phyloP scores from a whole-genome alignment of 37 sponge, comb jelly and placozoan genomes.

The Halichondria panicea region DNA sequence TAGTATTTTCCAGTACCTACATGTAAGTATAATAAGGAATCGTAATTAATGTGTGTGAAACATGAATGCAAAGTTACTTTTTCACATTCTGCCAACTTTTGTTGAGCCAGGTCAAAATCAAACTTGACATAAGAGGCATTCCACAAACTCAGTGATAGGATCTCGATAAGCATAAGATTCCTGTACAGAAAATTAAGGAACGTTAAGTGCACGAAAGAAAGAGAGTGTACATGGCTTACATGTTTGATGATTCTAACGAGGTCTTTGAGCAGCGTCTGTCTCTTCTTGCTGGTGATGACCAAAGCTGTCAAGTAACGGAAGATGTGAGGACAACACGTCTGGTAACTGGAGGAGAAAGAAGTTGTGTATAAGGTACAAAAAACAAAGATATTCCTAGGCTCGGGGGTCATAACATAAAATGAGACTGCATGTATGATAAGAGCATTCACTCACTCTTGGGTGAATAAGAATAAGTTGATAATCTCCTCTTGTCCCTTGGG shows the following conservation, averaged over 20 bases:
- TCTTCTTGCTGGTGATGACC: slow-evolving; percentile 83
- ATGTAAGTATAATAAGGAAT: too few relatives aligned
- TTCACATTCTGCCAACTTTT: slow-evolving; percentile 88
- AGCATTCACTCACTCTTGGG: slow-evolving; percentile 72
- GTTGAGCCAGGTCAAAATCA: slow-evolving; percentile 89
- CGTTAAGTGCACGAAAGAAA: too few relatives aligned
- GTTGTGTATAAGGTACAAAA: too few relatives aligned
- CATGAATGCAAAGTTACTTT: too few relatives aligned
- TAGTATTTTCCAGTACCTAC: too few relatives aligned
- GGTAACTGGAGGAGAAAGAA: slow-evolving; percentile 63
- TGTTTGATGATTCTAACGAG: slow-evolving; percentile 79
- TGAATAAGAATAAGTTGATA: slow-evolving; percentile 81
- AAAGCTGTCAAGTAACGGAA: slow-evolving; percentile 94
- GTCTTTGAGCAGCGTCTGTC: slow-evolving; percentile 82
- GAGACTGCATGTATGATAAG: too few relatives aligned
- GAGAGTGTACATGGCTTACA: slow-evolving; percentile 10
- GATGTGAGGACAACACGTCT: slow-evolving; percentile 94
- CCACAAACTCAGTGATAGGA: slow-evolving; percentile 95
- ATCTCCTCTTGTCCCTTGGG: slow-evolving; percentile 91
- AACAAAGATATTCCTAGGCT: too few relatives aligned
- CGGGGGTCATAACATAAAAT: too few relatives aligned
- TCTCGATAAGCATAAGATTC: slow-evolving; percentile 80
- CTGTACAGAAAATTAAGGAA: slow-evolving; percentile 24
- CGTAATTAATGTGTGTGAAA: too few relatives aligned
- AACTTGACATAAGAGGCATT: slow-evolving; percentile 89